phyloP scores from a whole-genome alignment of 64 coral and sea anemone species.

The Montipora cactus region DNA sequence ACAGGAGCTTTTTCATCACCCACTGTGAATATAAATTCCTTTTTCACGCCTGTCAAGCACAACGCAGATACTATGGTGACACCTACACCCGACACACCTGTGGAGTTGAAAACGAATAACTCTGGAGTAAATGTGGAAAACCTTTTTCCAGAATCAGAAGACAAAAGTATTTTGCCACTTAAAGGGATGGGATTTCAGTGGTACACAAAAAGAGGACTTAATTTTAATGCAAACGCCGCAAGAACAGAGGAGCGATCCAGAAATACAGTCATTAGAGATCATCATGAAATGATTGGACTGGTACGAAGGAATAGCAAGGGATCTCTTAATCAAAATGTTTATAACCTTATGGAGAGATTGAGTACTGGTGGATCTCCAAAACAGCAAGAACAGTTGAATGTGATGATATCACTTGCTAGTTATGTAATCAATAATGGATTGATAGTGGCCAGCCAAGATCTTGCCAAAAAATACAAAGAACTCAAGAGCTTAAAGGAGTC shows the following conservation, averaged over 20 bases:
- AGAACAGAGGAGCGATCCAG: constrained; percentile 1
- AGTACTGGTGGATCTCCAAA: constrained; percentile 7
- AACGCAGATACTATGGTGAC: background rate
- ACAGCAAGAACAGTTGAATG: constrained; percentile 52
- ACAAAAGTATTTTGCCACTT: constrained; percentile 39
- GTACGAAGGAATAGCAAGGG: background rate
- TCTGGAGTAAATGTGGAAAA: background rate
- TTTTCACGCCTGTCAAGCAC: background rate
- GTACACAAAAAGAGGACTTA: constrained; percentile 62
- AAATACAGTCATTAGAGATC: background rate
- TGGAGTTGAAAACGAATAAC: constrained; percentile 5
- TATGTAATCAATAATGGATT: constrained; percentile 61
- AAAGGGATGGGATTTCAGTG: constrained; percentile 39
- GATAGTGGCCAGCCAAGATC: constrained; percentile 57
- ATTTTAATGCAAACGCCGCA: constrained; percentile 10
- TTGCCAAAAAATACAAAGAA: constrained; percentile 54
- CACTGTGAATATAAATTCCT: background rate
- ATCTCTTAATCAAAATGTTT: constrained; percentile 35
- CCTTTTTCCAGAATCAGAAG: background rate
- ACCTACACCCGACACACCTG: background rate
- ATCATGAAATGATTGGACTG: background rate
- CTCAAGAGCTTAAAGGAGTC: constrained; percentile 30
- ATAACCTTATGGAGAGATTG: constrained; percentile 29
- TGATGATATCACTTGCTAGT: constrained; percentile 54
- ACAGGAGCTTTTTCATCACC: background rate